Evolutionary conservation across 2,888 invertebrate genomes (phyloP).

Genomic region (Leptinotarsa juncta): DNA sequence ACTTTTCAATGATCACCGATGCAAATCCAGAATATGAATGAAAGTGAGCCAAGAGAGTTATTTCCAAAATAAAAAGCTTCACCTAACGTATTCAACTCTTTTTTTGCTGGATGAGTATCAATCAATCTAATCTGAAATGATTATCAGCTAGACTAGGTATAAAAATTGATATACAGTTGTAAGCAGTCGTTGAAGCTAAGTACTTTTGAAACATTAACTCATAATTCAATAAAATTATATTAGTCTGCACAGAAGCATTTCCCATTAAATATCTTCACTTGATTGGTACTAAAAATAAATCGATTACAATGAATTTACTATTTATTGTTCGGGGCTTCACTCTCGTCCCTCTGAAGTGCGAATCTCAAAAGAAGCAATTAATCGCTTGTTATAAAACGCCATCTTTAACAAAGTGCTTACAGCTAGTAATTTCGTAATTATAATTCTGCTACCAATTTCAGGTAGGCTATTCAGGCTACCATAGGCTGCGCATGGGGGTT

Average conservation of each 20-base stretch:
- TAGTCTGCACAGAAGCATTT: neutral
- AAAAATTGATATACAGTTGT: too few relatives aligned
- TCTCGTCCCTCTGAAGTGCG: conserved; percentile 21
- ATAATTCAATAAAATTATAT: neutral
- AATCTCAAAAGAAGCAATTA: conserved; percentile 25
- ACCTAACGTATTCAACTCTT: too few relatives aligned
- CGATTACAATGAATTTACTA: neutral
- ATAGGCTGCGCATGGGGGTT: neutral
- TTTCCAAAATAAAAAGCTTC: too few relatives aligned
- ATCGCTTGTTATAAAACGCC: conserved; percentile 17
- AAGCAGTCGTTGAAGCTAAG: neutral
- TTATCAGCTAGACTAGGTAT: too few relatives aligned
- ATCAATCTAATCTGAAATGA: neutral
- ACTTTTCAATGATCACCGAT: too few relatives aligned
- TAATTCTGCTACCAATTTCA: conserved; percentile 18
- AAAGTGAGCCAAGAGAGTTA: too few relatives aligned
- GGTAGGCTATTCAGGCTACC: conserved; percentile 11
- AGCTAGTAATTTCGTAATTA: conserved; percentile 28
- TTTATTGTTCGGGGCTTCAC: neutral
- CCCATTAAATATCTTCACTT: neutral
- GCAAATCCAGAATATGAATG: too few relatives aligned
- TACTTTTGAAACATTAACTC: neutral
- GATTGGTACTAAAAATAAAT: neutral
- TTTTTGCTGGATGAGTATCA: neutral
- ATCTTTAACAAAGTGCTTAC: conserved; percentile 25